Evolutionary conservation across 2,888 invertebrate species (phyloP).

Genomic region (Tenthredo amoena): DNA sequence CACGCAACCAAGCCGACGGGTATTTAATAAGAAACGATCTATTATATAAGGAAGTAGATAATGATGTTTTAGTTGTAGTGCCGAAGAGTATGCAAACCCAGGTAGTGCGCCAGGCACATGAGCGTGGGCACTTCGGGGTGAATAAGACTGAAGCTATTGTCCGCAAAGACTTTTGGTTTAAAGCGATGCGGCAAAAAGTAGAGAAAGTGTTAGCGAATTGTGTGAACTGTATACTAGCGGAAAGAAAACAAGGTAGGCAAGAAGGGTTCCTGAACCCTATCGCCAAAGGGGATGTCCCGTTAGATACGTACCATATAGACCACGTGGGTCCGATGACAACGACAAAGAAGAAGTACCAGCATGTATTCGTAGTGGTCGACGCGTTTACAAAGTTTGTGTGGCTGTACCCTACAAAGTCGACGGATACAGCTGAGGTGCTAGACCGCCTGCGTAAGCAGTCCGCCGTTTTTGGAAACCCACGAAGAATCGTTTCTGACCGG

Average conservation of each 20-base stretch:
- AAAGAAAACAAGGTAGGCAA: slow-evolving; percentile 64
- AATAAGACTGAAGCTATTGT: slow-evolving; percentile 65
- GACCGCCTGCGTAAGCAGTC: too few species aligned
- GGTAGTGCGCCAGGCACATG: slow-evolving; percentile 68
- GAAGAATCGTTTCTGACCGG: too few species aligned
- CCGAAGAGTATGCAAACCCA: slow-evolving; percentile 70
- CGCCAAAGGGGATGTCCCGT: too few species aligned
- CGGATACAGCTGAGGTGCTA: too few species aligned
- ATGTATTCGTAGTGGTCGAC: too few species aligned
- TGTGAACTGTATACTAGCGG: slow-evolving; percentile 53
- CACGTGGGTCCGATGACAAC: too few species aligned
- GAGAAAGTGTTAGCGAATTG: slow-evolving; percentile 53
- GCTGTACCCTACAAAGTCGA: too few species aligned
- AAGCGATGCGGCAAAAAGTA: slow-evolving; percentile 50
- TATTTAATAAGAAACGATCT: neutral
- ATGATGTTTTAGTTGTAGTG: slow-evolving; percentile 60
- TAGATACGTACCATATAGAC: too few species aligned
- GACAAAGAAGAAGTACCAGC: too few species aligned
- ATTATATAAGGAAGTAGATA: slow-evolving; percentile 3
- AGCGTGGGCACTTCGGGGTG: slow-evolving; percentile 68
- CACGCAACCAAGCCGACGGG: neutral
- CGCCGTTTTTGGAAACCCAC: too few species aligned
- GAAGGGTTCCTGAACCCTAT: slow-evolving; percentile 68
- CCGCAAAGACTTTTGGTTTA: slow-evolving; percentile 64
- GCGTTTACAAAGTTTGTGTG: too few species aligned